A percentile compares a stretch with the other conserved stretches of the same genome.
phyloP scores from a whole-genome alignment of 2,888 invertebrate genomes.

The Sericinus montela region DNA sequence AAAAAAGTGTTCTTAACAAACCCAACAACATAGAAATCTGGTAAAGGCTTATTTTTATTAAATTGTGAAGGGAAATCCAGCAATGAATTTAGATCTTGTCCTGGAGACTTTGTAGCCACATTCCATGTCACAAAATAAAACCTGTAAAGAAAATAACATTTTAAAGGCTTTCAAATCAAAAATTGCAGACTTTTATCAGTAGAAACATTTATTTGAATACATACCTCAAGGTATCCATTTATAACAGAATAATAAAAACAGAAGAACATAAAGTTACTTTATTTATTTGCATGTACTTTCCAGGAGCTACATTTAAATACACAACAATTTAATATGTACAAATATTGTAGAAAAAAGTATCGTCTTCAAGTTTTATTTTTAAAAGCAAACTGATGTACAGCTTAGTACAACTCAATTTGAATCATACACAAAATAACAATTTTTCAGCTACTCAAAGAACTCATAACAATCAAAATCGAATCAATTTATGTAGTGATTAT shows the following conservation, averaged over 20 bases:
- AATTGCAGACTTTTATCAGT: neutral
- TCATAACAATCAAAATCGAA: too few species aligned
- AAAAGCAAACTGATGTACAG: too few species aligned
- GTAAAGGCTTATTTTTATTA: slow-evolving; percentile 81
- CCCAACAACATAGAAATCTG: slow-evolving; percentile 93
- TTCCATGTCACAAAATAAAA: slow-evolving; percentile 94
- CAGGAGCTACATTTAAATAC: neutral
- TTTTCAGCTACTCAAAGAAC: too few species aligned
- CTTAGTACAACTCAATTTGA: too few species aligned
- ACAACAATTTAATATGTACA: too few species aligned
- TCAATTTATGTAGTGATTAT: too few species aligned
- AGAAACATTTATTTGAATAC: slow-evolving; percentile 16
- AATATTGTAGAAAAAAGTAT: too few species aligned
- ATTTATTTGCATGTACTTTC: slow-evolving; percentile 1
- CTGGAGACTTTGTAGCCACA: slow-evolving; percentile 89
- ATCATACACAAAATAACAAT: too few species aligned
- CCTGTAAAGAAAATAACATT: slow-evolving; percentile 59
- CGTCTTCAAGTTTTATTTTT: too few species aligned
- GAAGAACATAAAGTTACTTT: neutral
- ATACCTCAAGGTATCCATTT: slow-evolving; percentile 56
- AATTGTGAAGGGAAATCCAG: slow-evolving; percentile 82
- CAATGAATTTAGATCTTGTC: slow-evolving; percentile 85
- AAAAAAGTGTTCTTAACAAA: slow-evolving; percentile 46
- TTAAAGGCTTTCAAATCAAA: neutral
- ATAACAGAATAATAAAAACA: slow-evolving; percentile 6